Percentiles rank a stretch among this genome's conserved stretches.
Conservation (phyloP, 2,113 vertebrate genomes). For the Scopus umbretta region DNA sequence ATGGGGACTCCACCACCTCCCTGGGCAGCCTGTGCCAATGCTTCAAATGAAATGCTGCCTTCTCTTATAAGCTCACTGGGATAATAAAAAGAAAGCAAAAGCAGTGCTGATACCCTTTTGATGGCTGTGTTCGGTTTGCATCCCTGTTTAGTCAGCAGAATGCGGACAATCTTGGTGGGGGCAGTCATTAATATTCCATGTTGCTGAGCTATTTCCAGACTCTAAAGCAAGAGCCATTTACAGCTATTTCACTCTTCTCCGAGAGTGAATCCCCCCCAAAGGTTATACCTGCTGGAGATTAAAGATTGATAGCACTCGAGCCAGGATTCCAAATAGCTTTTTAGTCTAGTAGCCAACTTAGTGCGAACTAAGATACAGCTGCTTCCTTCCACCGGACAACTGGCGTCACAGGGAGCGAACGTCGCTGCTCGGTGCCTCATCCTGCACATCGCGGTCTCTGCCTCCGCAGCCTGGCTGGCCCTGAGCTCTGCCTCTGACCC, state of each 20-base stretch:
- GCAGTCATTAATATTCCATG: not conserved
- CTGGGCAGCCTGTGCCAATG: too few relatives aligned
- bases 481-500: not conserved
- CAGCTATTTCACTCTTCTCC: not conserved
- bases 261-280: not conserved
- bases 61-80: rapidly evolving
- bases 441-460: not conserved
- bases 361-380: not conserved
- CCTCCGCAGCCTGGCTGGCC: not conserved
- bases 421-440: not conserved
- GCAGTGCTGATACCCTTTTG: not conserved
- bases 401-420: rapidly evolving
- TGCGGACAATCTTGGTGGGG: not conserved
- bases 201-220: not conserved
- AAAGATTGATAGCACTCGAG: not conserved
- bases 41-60: rapidly evolving
- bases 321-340: not conserved
- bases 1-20: too few relatives aligned
- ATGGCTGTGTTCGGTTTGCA: too few relatives aligned
- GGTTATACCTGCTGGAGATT: not conserved
- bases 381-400: not conserved
- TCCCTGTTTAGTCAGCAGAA: not conserved
- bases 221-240: not conserved
- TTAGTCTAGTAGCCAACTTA: not conserved
- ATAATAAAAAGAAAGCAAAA: not conserved